These are phyloP conservation scores for Uria aalge DNA, from an alignment of 2,113 vertebrate species.

Conservation along the genomic window DNA sequence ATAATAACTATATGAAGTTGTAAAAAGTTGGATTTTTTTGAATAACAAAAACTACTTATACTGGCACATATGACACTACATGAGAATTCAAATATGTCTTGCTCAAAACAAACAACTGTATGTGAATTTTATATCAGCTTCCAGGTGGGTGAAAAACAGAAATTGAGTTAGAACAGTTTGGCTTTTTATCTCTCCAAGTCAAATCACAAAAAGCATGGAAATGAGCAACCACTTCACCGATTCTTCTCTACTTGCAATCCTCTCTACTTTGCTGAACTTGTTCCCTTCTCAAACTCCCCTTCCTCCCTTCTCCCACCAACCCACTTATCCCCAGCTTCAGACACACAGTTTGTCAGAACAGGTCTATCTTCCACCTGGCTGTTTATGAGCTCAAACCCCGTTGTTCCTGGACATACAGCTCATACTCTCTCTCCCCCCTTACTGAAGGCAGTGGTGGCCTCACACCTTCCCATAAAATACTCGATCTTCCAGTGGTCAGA, in stretches of 20 bases:
- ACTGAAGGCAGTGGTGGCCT: background rate
- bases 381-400: accelerated
- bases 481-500: background rate
- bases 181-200: background rate
- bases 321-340: background rate
- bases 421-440: background rate
- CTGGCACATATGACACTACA: background rate
- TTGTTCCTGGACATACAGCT: background rate
- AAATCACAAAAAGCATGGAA: background rate
- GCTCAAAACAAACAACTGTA: background rate
- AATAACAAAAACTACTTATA: background rate
- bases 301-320: background rate
- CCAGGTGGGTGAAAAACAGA: background rate
- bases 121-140: background rate
- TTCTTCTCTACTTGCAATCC: background rate
- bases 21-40: background rate
- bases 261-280: background rate
- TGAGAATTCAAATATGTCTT: background rate
- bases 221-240: background rate
- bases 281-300: background rate
- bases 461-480: background rate
- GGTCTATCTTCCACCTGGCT: background rate
- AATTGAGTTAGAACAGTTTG: background rate
- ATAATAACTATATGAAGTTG: background rate
- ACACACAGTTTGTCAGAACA: background rate